Evolutionary conservation across 2,797 vertebrate genomes (phyloP).

Genomic region (Delichon dasypus): DNA sequence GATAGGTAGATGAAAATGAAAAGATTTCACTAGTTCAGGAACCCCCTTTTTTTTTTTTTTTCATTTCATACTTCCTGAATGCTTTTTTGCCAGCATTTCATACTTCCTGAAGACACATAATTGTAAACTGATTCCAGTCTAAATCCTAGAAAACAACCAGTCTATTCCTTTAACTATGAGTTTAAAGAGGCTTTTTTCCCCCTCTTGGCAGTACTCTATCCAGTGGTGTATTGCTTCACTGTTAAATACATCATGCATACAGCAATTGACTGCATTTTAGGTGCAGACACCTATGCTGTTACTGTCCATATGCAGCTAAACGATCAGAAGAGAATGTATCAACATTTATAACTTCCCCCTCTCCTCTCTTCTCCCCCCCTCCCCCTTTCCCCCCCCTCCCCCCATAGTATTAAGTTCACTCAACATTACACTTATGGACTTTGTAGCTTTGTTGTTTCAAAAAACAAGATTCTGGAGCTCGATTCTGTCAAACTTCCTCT

Average conservation of each 20-base stretch:
- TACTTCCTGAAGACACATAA: not conserved
- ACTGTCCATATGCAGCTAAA: not conserved
- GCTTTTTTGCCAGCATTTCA: not conserved
- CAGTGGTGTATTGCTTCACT: not conserved
- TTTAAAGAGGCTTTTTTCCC: fast-evolving
- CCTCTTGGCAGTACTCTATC: not conserved
- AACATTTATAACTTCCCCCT: no score
- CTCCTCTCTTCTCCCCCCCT: no score
- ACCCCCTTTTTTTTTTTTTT: not conserved
- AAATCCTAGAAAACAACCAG: not conserved
- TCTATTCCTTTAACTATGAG: not conserved
- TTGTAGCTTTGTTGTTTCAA: not conserved
- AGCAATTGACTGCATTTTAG: not conserved
- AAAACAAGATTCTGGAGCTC: not conserved
- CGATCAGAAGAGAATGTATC: fast-evolving
- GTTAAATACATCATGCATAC: not conserved
- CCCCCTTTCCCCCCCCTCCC: no score
- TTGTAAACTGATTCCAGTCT: not conserved
- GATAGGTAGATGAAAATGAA: not conserved
- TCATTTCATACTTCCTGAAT: not conserved
- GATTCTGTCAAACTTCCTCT: not conserved
- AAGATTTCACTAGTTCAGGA: not conserved
- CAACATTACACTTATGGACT: not conserved
- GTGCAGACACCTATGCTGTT: not conserved
- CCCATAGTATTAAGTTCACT: not conserved